Evolutionary conservation across 2,797 vertebrate species (phyloP), one percentile per base, ranked within the genome.

Genomic region (Nyctibius grandis): DNA sequence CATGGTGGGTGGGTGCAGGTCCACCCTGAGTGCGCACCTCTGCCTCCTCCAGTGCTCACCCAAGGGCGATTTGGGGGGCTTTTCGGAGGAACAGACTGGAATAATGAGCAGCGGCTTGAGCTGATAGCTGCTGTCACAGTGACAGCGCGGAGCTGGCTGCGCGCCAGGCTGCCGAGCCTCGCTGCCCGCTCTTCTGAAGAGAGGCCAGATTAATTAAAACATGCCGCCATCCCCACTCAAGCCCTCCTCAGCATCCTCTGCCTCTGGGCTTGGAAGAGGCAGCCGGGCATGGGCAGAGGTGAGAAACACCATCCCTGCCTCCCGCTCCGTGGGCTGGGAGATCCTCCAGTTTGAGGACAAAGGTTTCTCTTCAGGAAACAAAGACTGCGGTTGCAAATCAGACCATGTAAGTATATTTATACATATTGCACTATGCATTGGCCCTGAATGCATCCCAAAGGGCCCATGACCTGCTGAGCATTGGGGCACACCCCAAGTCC

Each of bases 191-290:
- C 78, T 36, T 63, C 86, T 81, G 89, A 88, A 94, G 81, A 65
- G 76, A 89, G 85, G 57, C 82, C 85, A 85, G 76, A 80, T 92
- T 95, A 93, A 94, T 92, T 91, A 94, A 96, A 94, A 93, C 51
- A 64, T 82, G 53, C 34, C 1, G 1, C 78, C 34, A 33, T 56
- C 34, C 67, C 12, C 34, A 11, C 67, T 53, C 88, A 50, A 70
- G 60, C 40, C 68, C 17, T 80, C n/a, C 74, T 50, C 64, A 76
- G 60, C 47, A 78, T 84, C 80, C 63, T 88, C 63, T 65, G 70
- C 70, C 61, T 74, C 44, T 8, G 3, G 79, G 76, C 75, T 70
- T 26, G 75, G 60, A 33, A 77, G 64, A 83, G 64, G 14, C 80
- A 90, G 53, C 33, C 13, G 12, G 33, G 50, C 29, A 42, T 0